A percentile compares a stretch with the other conserved stretches of the same genome.
phyloP scores from a whole-genome alignment of 2,888 invertebrate species.

The Monoplex corrugatus region DNA sequence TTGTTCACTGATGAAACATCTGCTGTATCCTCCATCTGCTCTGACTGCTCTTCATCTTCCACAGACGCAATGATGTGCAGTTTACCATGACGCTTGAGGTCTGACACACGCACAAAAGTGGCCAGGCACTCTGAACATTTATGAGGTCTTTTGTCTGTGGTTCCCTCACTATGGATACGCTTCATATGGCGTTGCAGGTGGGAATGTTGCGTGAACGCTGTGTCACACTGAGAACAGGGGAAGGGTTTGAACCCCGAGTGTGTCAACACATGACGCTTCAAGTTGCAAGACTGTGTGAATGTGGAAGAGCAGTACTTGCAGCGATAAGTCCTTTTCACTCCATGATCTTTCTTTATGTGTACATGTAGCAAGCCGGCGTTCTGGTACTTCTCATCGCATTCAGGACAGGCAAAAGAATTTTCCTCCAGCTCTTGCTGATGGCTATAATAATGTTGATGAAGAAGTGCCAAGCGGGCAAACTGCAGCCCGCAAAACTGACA shows the following conservation, averaged over 20 bases:
- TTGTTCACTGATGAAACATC: too few species aligned
- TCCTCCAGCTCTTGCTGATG: background rate
- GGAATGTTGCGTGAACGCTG: background rate
- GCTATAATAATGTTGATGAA: background rate
- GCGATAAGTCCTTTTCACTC: background rate
- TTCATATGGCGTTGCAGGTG: background rate
- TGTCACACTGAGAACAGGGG: background rate
- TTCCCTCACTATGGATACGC: conserved; percentile 1
- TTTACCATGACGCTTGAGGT: too few species aligned
- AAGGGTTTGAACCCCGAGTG: background rate
- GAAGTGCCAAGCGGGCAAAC: background rate
- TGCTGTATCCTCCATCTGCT: too few species aligned
- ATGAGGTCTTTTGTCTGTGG: too few species aligned
- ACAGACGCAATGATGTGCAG: too few species aligned
- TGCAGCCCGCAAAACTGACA: background rate
- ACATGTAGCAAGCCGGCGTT: background rate
- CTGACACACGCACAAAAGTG: too few species aligned
- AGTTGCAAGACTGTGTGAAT: background rate
- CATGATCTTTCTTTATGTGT: background rate
- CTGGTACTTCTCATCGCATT: background rate
- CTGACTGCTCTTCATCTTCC: too few species aligned
- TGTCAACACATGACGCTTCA: background rate
- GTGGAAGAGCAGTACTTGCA: background rate
- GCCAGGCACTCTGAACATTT: background rate
- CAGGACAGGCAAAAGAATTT: background rate